phyloP scores from a whole-genome alignment of 2,113 vertebrate genomes.

The Axis porcinus region DNA sequence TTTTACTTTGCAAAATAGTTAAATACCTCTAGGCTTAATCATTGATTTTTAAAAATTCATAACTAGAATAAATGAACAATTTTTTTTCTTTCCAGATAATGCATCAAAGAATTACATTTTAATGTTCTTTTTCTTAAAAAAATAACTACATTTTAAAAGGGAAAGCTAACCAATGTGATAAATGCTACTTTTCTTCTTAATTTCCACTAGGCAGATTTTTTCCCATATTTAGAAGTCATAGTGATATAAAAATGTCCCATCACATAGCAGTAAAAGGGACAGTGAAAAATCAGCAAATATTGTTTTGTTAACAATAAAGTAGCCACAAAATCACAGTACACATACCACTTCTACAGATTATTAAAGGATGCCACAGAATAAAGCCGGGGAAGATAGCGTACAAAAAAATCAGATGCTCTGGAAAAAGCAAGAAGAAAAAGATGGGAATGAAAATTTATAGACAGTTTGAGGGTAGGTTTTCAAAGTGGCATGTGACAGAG shows the following conservation, averaged over 20 bases:
- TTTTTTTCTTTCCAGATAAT: background rate
- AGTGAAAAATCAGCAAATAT: constrained; percentile 14
- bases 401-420: constrained; percentile 16
- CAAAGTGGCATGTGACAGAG: constrained; percentile 71
- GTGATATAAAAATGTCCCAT: background rate
- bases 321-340: background rate
- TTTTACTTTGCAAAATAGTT: background rate
- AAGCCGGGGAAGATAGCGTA: constrained; percentile 10
- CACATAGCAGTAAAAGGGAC: background rate
- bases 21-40: background rate
- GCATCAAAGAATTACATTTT: background rate
- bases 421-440: constrained; percentile 51
- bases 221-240: background rate
- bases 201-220: background rate
- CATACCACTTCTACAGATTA: background rate
- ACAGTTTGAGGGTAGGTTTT: constrained; percentile 69
- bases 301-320: constrained; percentile 10
- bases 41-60: background rate
- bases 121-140: background rate
- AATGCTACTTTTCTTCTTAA: background rate
- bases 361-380: background rate
- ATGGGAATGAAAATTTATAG: constrained; percentile 58
- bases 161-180: background rate
- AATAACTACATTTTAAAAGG: background rate
- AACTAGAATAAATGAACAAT: background rate